These are phyloP conservation scores for Synanthedon andrenaeformis DNA, from an alignment of 2,888 invertebrate species.

Conservation along the genomic window DNA sequence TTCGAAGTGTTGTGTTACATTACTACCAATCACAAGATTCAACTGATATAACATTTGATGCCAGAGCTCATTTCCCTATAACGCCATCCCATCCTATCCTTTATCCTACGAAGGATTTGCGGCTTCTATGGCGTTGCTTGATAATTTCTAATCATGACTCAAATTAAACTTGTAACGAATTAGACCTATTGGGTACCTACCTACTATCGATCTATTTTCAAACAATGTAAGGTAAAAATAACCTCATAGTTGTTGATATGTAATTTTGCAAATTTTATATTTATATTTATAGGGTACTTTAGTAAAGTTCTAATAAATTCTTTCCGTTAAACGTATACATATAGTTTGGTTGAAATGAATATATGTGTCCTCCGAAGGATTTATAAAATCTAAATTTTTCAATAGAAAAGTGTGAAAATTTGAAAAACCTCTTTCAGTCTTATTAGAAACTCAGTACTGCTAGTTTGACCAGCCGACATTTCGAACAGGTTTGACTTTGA, in stretches of 20 bases:
- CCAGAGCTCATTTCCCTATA: too few relatives aligned
- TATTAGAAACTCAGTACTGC: slow-evolving; percentile 42
- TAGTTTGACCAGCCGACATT: slow-evolving; percentile 19
- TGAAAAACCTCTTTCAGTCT: slow-evolving; percentile 55
- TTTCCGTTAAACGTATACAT: not conserved
- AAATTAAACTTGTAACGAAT: too few relatives aligned
- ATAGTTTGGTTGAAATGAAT: not conserved
- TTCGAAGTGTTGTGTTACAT: too few relatives aligned
- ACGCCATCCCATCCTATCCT: too few relatives aligned
- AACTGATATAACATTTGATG: too few relatives aligned
- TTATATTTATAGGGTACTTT: not conserved
- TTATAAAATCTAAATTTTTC: slow-evolving; percentile 34
- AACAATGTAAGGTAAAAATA: too few relatives aligned
- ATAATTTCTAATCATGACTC: too few relatives aligned
- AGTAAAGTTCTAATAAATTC: not conserved
- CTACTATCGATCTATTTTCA: too few relatives aligned
- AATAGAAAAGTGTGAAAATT: slow-evolving; percentile 57
- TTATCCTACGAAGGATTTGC: too few relatives aligned
- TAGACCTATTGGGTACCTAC: too few relatives aligned
- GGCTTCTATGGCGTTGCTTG: too few relatives aligned
- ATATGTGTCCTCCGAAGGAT: slow-evolving; percentile 11
- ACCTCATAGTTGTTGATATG: not conserved
- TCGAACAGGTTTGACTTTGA: slow-evolving; percentile 4
- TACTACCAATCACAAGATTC: too few relatives aligned
- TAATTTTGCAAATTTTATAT: not conserved